Base-by-base conservation (phyloP, 2,888 invertebrate genomes). In the Serripes groenlandicus region DNA sequence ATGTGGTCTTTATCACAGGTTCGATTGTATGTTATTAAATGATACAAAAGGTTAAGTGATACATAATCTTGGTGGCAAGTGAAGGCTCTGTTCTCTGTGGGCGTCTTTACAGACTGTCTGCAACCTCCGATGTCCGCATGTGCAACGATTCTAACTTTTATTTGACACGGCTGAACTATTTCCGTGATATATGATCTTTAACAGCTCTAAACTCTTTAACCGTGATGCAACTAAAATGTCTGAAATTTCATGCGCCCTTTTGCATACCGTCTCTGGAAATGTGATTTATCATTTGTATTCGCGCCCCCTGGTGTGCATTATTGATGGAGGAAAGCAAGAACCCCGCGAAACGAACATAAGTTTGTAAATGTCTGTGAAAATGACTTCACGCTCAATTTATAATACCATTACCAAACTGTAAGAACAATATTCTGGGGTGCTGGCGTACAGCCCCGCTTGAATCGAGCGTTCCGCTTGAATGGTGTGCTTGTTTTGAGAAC, bases 351-450 rank as follows among this genome's bases (percentile, higher is more conserved):
- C 56, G 79, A 79, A 76, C 74, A 74, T 64, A 80, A 69, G 71
- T 77, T 71, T 77, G 74, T 77, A 80, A 83, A 77, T 78, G 78
- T 71, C 85, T 81, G 81, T 81, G 81, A 76, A 85, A 79, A 78
- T 79, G 72, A 32, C 75, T 81, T 79, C 58, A 68, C 74, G 85
- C 76, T 32, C 80, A 35, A 85, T 85, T 85, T 66, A 2, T 66
- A 66, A 66, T 66, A 66, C 66, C 66, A 66, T 66, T 66, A 66
- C 37, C 66, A 66, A 66, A 66, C 66, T 18, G 42, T 26, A 66
- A 42, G 66, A 66, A 66, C 66, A 66, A 66, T 66, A 66, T 66
- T 66, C 66, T 35, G 26, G 11, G 66, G 42, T 35, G 34, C 42
- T 66, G 28, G 66, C 37, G 42, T 66, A 66, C 66, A 28, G 66